A percentile compares a stretch with the other conserved stretches of the same genome.
Evolutionary conservation across 37 sponge, comb jelly and placozoan genomes (phyloP).

Genomic region (Bolinopsis microptera): DNA sequence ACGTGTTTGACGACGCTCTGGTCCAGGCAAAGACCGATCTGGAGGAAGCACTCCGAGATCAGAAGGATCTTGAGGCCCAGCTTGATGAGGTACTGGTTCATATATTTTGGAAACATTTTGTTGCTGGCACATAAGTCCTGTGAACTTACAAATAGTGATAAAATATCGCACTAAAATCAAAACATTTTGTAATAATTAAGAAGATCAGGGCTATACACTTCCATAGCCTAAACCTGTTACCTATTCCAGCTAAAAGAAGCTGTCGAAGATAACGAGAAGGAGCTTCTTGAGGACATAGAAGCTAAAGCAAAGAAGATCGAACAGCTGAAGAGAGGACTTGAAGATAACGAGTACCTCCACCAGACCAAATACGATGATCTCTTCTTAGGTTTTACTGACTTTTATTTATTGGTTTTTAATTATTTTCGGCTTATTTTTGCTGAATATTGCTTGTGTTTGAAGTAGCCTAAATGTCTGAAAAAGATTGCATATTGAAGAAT

Average conservation of each 20-base stretch:
- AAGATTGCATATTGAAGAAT: too few species aligned
- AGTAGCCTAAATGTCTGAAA: too few species aligned
- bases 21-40: conserved; percentile 57
- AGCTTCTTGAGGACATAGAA: conserved; percentile 40
- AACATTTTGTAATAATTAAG: too few species aligned
- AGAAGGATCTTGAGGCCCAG: conserved; percentile 15
- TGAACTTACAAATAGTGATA: too few species aligned
- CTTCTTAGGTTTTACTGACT: conserved; percentile 9
- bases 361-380: conserved; percentile 64
- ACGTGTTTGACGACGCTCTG: conserved; percentile 35
- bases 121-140: too few species aligned
- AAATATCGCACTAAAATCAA: too few species aligned
- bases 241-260: conserved; percentile 50
- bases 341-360: conserved; percentile 52
- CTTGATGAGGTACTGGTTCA: conserved; percentile 22
- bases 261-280: conserved; percentile 39
- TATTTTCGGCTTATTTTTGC: too few species aligned
- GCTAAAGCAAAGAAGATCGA: conserved; percentile 54
- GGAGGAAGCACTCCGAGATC: conserved; percentile 3
- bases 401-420: too few species aligned
- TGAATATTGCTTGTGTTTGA: too few species aligned
- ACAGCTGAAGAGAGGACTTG: conserved; percentile 62
- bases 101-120: not conserved
- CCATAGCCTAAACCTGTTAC: too few species aligned
- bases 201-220: too few species aligned